Evolutionary conservation across 2,888 invertebrate genomes (phyloP), one percentile per base, ranked within the genome.

Genomic region (Thyatira batis): DNA sequence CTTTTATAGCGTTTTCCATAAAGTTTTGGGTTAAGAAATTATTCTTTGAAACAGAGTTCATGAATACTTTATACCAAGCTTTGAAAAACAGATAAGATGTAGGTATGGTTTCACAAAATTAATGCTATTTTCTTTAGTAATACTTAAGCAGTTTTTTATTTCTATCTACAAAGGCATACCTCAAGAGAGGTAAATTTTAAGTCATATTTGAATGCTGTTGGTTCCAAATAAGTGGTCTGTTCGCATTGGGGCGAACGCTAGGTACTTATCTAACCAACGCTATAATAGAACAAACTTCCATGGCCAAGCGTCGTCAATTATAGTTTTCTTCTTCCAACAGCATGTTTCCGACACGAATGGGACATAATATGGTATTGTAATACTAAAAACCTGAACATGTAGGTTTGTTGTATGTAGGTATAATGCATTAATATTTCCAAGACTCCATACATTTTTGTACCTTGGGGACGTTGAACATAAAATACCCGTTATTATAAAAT

Each of bases 171-270:
- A 65, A 71, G 64, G 62, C 61, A 65, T 60, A 67, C 73, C 67
- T 39, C 17, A 17, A 71, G 60, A 60, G 65, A 73, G 76, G 72
- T 73, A 77, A 70, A 79, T 76, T 77, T 73, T 65, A 73, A 72
- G 74, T 72, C 70, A 66, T 72, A 73, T 72, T 76, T 78, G 69
- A 72, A 75, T 73, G 67, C 67, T 62, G 63, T 63, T 65, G 66
- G 65, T 75, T 76, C 74, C 74, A 64, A 78, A 80, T 80, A 80
- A 65, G 63, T 62, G 58, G 63, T 71, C 64, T 80, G 76, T 81
- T 82, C 76, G 78, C 58, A 53, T 60, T 70, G 68, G 59, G 65
- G 70, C 63, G 65, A 62, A n/a, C n/a, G n/a, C n/a, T n/a, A 53
- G 57, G 60, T 50, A 57, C 49, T 44, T n/a, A n/a, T n/a, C 53